Evolutionary conservation across 2,113 vertebrate genomes (phyloP).

Genomic region (Leucopsar rothschildi): DNA sequence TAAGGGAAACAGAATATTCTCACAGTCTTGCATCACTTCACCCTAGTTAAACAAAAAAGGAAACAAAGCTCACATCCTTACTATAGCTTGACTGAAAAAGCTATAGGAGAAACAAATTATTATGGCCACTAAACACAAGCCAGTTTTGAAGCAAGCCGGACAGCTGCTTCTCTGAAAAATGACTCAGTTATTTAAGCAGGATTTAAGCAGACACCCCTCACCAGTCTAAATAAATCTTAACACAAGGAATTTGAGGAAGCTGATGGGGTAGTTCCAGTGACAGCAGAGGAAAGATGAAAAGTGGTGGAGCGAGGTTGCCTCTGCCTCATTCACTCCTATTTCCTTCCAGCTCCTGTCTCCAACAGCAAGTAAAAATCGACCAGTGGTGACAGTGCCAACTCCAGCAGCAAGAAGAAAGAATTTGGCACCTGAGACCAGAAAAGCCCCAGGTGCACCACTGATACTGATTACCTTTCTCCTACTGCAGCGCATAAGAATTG

Average conservation of each 20-base stretch:
- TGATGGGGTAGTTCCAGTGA: not conserved
- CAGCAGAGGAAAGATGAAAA: not conserved
- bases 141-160: not conserved
- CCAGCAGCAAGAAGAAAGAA: not conserved
- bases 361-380: not conserved
- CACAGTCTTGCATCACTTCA: not conserved
- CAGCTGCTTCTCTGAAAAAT: slow-evolving; percentile 9
- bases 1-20: not conserved
- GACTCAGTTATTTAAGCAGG: not conserved
- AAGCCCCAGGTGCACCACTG: not conserved
- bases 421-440: slow-evolving; percentile 35
- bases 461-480: slow-evolving; percentile 45
- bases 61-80: not conserved
- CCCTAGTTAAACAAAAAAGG: not conserved
- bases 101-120: not conserved
- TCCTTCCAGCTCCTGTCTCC: not conserved
- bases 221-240: slow-evolving; percentile 23
- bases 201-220: not conserved
- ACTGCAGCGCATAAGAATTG: slow-evolving; percentile 1
- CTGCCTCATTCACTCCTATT: not conserved
- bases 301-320: not conserved
- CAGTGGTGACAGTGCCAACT: not conserved
- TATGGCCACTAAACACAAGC: not conserved
- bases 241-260: not conserved
- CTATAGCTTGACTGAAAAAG: not conserved